Evolutionary conservation across 1,140 invertebrate species (phyloP).

Genomic region (Sitobion miscanthi): DNA sequence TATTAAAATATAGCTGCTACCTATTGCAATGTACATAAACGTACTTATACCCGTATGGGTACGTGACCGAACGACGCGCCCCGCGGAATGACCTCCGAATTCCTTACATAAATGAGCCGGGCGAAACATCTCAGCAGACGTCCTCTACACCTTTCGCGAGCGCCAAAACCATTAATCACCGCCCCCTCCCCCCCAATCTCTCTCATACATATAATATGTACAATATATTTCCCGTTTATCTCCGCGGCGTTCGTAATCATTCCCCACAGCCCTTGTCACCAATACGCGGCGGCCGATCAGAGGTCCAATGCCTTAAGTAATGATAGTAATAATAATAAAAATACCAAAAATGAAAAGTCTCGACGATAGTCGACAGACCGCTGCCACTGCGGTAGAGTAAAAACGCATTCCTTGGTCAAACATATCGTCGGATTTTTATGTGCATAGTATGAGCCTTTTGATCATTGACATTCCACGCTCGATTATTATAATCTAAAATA

Average conservation of each 20-base stretch:
- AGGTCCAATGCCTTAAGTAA: background rate
- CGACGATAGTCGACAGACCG: no score
- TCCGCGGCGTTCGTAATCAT: background rate
- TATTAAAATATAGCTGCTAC: background rate
- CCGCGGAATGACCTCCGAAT: background rate
- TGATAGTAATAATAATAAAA: background rate
- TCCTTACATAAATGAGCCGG: conserved; percentile 31
- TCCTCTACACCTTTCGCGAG: background rate
- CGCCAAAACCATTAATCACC: conserved; percentile 36
- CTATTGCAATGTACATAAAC: conserved; percentile 3
- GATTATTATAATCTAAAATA: no score
- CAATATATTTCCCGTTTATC: background rate
- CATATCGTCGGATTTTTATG: background rate
- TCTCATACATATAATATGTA: background rate
- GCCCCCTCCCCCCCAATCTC: background rate
- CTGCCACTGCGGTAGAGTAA: background rate
- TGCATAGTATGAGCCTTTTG: background rate
- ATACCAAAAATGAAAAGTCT: background rate
- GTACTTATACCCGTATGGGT: background rate
- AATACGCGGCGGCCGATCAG: background rate
- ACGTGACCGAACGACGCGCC: background rate
- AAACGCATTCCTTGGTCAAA: background rate
- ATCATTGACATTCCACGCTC: background rate
- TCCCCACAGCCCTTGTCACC: background rate
- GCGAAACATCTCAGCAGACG: background rate